Base-by-base conservation (phyloP, 2,797 vertebrate genomes). In the Notolabrus celidotus region DNA sequence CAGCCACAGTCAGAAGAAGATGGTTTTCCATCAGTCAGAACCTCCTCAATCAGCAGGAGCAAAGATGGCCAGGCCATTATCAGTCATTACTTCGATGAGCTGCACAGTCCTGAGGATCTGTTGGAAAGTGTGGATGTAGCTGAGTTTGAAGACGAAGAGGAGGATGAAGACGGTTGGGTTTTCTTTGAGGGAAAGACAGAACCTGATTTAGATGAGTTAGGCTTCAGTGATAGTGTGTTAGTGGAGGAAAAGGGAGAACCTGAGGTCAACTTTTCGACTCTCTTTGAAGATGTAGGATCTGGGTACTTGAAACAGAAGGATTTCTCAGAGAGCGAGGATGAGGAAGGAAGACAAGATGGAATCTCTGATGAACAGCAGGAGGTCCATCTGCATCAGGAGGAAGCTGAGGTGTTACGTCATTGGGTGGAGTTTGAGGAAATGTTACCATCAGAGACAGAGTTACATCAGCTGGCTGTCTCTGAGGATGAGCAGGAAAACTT, bases 1-100 rank as follows among this genome's bases (percentile, higher is more conserved):
- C 77, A 85, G 70, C 64, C 69, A 0, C 20, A 66, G 12, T 11
- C 55, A 22, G 27, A 64, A 31, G 68, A 82, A n/a, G 74, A 86
- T 3, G 47, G 19, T 33, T 38, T 77, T 27, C 60, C 74, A 60
- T 55, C 76, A 17, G 8, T 47, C 27, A 52, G 54, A 20, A 49
- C 71, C 36, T 41, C 77, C 23, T 33, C 56, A 3, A 47, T 70
- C 46, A 67, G 10, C 27, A 50, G 31, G 4, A 52, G 27, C 25
- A 54, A 23, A 11, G 62, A 74, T 10, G 51, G 41, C 1, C 7
- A 83, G 25, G 50, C 36, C n/a, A 46, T 43, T 12, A n/a, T 39
- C 23, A 39, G 39, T 31, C 47, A 11, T 14, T 10, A 76, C 52
- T 20, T 2, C 12, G 20, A 56, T 23, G 67, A 81, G 14, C 14